Base-by-base conservation (phyloP, 1,140 invertebrate species). In the Mycetomoellerius zeteki region DNA sequence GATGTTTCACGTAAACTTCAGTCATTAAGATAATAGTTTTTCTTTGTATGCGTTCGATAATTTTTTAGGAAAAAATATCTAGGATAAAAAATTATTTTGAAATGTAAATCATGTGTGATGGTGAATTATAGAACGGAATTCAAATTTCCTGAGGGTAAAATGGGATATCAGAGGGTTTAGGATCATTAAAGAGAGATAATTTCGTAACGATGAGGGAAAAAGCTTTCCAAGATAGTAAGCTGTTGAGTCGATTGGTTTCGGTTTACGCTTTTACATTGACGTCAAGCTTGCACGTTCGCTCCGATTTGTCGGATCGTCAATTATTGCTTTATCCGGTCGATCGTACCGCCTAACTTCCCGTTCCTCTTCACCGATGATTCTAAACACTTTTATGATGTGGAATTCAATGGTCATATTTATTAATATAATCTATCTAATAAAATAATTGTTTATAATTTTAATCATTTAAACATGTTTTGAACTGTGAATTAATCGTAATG, bases 251-350 rank as follows among this genome's bases (percentile, higher is more conserved):
- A 82, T 72, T 52, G 30, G 27, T 85, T 77, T 47, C 43, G 27
- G 43, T 3, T 85, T 77, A 72, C 54, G 73, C 54, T 75, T 88
- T 88, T 84, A 69, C 56, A 65, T 47, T 89, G 78, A 89, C 88
- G 86, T 88, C 88, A 85, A 72, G 19, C 86, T 88, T 87, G 27
- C 16, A 56, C 64, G 67, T 88, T 89, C 78, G 69, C 76, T 58
- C 50, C 69, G 72, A 75, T 89, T 78, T 78, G 78, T 89, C 78
- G 67, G 85, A 86, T 91, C 87, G 88, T 86, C 92, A 92, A 92
- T 93, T 92, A 92, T 93, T 92, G 88, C 91, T 78, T 50, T 92
- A 92, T 93, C 92, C 92, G 91, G 92, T 91, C 85, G 84, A 92
- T 86, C 73, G 78, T 77, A 47, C 43, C 47, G 47, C n/a, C 37